Evolutionary conservation across 1,140 invertebrate species (phyloP).

Genomic region (Drosophila nigrodunni): DNA sequence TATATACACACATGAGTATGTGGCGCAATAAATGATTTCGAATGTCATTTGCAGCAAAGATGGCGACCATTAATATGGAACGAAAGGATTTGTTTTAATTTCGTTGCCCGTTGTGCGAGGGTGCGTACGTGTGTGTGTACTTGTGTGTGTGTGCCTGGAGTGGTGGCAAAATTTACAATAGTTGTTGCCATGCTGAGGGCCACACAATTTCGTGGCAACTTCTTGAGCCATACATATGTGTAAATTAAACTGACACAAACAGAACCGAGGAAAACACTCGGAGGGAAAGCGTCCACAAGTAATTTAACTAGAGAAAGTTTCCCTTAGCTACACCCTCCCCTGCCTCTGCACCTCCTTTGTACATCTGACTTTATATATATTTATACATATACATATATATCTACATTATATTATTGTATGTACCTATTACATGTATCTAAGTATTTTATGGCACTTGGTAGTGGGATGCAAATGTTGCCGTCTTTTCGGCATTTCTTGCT

Average conservation of each 20-base stretch:
- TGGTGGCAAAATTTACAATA: conserved; percentile 39
- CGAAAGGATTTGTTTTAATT: conserved; percentile 83
- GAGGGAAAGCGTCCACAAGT: conserved; percentile 36
- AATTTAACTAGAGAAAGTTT: conserved; percentile 37
- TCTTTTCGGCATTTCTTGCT: neutral
- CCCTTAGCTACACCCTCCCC: neutral
- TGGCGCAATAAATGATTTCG: conserved; percentile 81
- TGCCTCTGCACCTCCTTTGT: neutral
- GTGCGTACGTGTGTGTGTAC: conserved; percentile 4
- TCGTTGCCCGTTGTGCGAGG: conserved; percentile 55
- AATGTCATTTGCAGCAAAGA: conserved; percentile 82
- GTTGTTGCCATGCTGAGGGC: conserved; percentile 32
- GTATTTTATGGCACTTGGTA: conserved; percentile 17
- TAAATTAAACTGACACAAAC: conserved; percentile 42
- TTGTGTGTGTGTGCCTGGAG: neutral
- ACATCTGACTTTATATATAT: neutral
- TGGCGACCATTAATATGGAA: conserved; percentile 83
- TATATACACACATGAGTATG: conserved; percentile 10
- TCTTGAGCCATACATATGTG: conserved; percentile 47
- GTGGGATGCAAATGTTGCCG: neutral
- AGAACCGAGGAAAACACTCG: neutral
- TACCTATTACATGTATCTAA: conserved; percentile 29
- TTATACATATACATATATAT: conserved; percentile 10
- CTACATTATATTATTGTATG: conserved; percentile 3
- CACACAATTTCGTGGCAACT: conserved; percentile 45